Evolutionary conservation across 2,797 vertebrate genomes (phyloP).

Genomic region (Alcedo atthis): DNA sequence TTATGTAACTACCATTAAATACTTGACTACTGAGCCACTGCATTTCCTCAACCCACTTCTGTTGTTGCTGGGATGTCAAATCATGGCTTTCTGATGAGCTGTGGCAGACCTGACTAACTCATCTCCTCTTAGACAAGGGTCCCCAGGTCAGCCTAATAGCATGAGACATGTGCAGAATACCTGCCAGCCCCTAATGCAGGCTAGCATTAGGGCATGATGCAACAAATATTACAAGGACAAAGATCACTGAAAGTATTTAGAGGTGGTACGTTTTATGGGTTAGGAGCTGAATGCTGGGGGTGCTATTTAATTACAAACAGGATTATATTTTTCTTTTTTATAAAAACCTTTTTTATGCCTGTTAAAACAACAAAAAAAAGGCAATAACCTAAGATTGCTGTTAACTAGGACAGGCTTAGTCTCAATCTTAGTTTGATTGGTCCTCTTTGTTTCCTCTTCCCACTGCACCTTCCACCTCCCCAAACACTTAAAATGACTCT

Average conservation of each 20-base stretch:
- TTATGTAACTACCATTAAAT: background rate
- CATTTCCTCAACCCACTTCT: background rate
- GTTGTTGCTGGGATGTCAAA: background rate
- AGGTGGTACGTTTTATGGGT: background rate
- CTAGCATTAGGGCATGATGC: background rate
- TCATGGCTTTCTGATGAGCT: background rate
- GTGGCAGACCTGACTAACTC: background rate
- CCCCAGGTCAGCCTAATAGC: conserved; percentile 1
- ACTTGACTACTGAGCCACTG: background rate
- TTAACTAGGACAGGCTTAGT: background rate
- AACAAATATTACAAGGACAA: background rate
- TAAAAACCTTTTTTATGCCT: too few species aligned
- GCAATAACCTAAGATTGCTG: background rate
- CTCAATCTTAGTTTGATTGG: background rate
- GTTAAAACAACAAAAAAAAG: background rate
- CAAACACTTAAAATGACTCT: background rate
- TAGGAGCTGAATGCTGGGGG: background rate
- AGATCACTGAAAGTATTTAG: background rate
- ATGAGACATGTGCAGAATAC: background rate
- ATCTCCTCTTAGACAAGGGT: background rate
- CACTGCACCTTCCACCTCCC: background rate
- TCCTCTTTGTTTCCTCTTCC: background rate
- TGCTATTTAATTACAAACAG: background rate
- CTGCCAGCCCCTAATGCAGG: background rate
- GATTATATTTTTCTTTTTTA: background rate